Base-by-base conservation (phyloP, 1,140 invertebrate genomes). In the Calliphora vicina region DNA sequence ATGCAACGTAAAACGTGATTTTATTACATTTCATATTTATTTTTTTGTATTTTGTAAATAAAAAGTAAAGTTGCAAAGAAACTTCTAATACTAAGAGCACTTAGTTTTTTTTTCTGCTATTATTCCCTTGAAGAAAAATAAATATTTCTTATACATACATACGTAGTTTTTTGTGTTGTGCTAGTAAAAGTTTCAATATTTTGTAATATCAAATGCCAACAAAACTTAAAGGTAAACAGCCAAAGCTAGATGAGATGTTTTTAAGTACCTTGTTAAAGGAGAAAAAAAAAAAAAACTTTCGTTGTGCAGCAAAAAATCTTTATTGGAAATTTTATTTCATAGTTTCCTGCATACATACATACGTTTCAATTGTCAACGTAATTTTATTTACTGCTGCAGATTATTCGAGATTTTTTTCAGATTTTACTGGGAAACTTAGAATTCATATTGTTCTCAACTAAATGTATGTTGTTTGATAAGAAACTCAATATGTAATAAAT, bases 1-100 rank as follows among this genome's bases (percentile, higher is more conserved):
- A 67, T 67, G 61, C 61, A 67, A 67, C 61, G 61, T 67, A 20
- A 67, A 67, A 67, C 61, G 61, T 67, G 61, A 67, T 67, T 67
- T 67, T 67, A 67, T 67, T 67, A 23, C 61, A 67, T 9, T 67
- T n/a, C n/a, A n/a, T n/a, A n/a, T 20, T 67, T 67, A n/a, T 67
- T 67, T 67, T 23, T 67, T 8, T 4, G 0, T n/a, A 17, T 57
- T 17, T 57, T 57, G 6, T n/a, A 6, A 67, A 67, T 67, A 67
- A 67, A 20, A 57, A 57, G 15, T 17, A 57, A 57, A 57, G 50
- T 35, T 35, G 5, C 10, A 35, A 15, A 57, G 50, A 25, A 67
- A 67, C 61, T 67, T 67, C 23, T 9, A 67, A 20, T 67, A 23
- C 6, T 23, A 57, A 15, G 50, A 15, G n/a, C 50, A 67, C 61